Conservation (phyloP, 2,888 invertebrate species). For the Ctenicera cuprea region DNA sequence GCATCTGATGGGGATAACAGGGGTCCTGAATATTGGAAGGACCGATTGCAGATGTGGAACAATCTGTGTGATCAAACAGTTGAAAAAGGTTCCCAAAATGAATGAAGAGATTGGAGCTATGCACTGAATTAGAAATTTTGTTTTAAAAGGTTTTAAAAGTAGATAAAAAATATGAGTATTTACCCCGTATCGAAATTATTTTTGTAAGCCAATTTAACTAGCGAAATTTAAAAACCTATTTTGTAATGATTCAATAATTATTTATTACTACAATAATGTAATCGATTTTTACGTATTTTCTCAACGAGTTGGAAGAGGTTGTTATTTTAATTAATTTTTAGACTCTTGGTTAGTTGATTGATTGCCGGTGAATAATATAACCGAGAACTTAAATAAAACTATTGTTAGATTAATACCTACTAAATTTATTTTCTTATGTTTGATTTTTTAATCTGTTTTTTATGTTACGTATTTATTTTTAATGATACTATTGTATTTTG, state of each 20-base stretch:
- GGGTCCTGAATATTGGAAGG: constrained; percentile 64
- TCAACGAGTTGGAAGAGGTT: constrained; percentile 19
- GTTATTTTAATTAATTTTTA: not conserved
- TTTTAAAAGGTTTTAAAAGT: constrained; percentile 13
- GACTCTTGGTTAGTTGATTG: not conserved
- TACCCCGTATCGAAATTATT: constrained; percentile 38
- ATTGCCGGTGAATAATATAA: no score
- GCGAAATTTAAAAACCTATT: not conserved
- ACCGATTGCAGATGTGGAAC: constrained; percentile 65
- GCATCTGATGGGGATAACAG: constrained; percentile 14
- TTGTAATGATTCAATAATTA: not conserved
- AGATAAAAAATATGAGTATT: constrained; percentile 18
- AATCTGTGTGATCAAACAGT: constrained; percentile 57
- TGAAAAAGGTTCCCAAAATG: constrained; percentile 23
- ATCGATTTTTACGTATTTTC: not conserved
- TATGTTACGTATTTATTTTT: not conserved
- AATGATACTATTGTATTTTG: not conserved
- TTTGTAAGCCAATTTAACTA: constrained; percentile 35
- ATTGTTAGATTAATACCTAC: not conserved
- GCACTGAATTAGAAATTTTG: constrained; percentile 8
- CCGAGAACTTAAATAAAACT: not conserved
- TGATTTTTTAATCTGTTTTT: not conserved
- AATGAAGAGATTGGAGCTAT: not conserved
- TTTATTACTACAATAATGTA: constrained; percentile 11
- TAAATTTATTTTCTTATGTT: constrained; percentile 3